phyloP scores from a whole-genome alignment of 2,797 vertebrate genomes.

The Catharus ustulatus region DNA sequence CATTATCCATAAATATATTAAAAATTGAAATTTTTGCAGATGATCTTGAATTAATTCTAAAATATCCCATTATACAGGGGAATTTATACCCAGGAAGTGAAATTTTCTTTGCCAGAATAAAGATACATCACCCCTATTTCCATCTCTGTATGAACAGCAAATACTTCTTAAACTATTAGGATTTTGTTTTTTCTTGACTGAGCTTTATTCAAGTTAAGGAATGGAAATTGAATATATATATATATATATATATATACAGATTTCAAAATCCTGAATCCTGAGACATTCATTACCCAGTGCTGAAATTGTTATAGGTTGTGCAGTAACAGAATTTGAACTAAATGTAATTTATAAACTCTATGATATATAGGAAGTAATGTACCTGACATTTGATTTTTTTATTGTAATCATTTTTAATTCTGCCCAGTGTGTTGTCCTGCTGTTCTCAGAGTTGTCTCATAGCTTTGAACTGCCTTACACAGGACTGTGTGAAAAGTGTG shows the following conservation, averaged over 20 bases:
- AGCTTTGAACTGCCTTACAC: background rate
- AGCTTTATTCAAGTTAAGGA: background rate
- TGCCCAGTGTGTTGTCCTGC: background rate
- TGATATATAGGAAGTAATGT: background rate
- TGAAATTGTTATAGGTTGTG: background rate
- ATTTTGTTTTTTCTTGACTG: background rate
- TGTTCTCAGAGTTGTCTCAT: background rate
- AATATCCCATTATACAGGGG: background rate
- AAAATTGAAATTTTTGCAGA: background rate
- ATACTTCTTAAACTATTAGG: background rate
- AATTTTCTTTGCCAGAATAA: background rate
- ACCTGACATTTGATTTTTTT: background rate
- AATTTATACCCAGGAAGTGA: background rate
- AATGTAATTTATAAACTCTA: background rate
- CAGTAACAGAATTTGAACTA: background rate
- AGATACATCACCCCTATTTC: background rate
- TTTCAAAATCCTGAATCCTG: background rate
- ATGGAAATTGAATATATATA: background rate
- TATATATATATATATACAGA: background rate
- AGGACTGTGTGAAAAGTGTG: background rate
- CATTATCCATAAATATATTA: background rate
- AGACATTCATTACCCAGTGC: background rate
- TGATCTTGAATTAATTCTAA: background rate
- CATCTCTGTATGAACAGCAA: background rate
- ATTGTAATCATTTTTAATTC: background rate